A percentile compares a stretch with the other conserved stretches of the same genome.
Evolutionary conservation across 2,113 vertebrate species (phyloP).

Genomic region (Phylloscopus trochiloides): DNA sequence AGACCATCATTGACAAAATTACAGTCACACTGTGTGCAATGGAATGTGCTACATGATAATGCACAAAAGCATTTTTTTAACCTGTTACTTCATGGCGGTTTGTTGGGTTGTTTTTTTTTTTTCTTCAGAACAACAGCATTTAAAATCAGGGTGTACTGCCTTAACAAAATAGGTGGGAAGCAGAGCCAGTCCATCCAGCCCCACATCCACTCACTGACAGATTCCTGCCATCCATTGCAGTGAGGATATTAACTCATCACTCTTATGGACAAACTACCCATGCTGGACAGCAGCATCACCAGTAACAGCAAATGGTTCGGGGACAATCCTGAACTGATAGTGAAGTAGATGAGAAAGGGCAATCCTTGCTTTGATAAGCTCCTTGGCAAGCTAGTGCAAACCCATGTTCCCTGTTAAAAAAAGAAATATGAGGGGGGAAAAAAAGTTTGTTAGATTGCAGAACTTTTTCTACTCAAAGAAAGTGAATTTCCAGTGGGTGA

Average conservation of each 20-base stretch:
- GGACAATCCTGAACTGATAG: background rate
- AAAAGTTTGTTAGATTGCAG: background rate
- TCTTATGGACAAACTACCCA: background rate
- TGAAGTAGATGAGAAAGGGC: background rate
- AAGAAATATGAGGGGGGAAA: background rate
- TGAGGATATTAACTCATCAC: background rate
- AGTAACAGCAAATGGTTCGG: background rate
- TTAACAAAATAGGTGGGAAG: background rate
- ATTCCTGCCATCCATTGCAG: background rate
- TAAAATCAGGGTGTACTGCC: background rate
- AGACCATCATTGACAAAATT: background rate
- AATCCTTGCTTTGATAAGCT: background rate
- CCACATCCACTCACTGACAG: background rate
- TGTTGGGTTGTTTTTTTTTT: rapidly evolving
- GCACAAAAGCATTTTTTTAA: background rate
- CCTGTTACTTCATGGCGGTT: background rate
- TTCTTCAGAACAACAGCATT: background rate
- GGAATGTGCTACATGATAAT: background rate
- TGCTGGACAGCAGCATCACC: background rate
- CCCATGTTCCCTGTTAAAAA: background rate
- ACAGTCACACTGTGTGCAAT: background rate
- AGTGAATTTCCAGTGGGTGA: background rate
- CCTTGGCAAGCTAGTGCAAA: background rate
- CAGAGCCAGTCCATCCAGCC: background rate
- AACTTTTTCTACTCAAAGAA: background rate